Evolutionary conservation across 2,113 vertebrate species (phyloP), one percentile per base, ranked within the genome.

Genomic region (Phylloscopus trochiloides): DNA sequence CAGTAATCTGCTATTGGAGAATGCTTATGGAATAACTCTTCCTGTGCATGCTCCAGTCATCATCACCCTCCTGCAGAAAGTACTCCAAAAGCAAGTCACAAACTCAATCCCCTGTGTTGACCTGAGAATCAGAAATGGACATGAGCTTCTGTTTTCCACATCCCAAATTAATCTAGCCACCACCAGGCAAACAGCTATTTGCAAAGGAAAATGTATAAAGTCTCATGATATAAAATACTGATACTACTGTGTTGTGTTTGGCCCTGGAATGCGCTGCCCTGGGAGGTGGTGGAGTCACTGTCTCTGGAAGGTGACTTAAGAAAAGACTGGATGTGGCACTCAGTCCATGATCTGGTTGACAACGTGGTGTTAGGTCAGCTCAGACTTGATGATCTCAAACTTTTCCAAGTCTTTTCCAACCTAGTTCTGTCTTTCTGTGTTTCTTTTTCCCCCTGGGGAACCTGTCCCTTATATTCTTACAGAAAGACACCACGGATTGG

Each of bases 361-460:
- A 62, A 52, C 24, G n/a, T 40, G 42, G 4, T n/a, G 5, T 29
- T 55, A 40, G 70, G 19, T 10, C 42, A 47, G n/a, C 21, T 29
- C 1, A 2, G 40, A n/a, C 50, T 55, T 0, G 1, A 22, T 18
- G 21, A 28, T 12, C 40, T n/a, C 40, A 28, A 54, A 73, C 12
- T 48, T 48, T 48, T 48, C 47, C 47, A 24, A 17, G 22, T n/a
- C 28, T 63, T 84, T 73, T 63, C 29, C 28, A 55, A 8, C 9
- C 28, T 12, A 63, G 12, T 22, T 22, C 18, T 29, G 50, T 47
- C 9, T 22, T 73, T 84, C 14, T 63, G 9, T 7, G 9, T 15
- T 42, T 11, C 4, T 6, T 16, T 7, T 12, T 3, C 3, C 1
- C 12, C 17, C 7, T 7, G 4, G 7, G 55, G 22, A 88, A 50